Evolutionary conservation across 2,113 vertebrate genomes (phyloP), one percentile per base, ranked within the genome.

Genomic region (Calyptommatus sinebrachiatus): DNA sequence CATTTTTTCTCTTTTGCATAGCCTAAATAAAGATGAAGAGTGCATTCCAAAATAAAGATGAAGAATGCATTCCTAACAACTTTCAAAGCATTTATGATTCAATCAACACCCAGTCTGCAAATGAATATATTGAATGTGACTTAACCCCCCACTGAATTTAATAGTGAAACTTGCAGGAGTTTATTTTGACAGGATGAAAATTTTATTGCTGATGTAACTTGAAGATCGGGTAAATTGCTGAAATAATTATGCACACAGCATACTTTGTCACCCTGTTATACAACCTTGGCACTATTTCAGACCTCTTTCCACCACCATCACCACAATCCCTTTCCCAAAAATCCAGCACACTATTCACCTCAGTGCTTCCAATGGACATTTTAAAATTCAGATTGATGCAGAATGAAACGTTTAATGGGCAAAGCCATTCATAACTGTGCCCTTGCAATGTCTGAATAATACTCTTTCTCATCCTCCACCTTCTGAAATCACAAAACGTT

Each of bases 1-100:
- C 60, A 86, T 86, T 76, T 75, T 85, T 69, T 63, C 60, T 87
- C 76, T 57, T 78, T 16, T 66, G 45, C 84, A 78, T 76, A 80
- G 26, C 77, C 77, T 74, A 75, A 0, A 0, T 0, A 0, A 28
- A 14, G 1, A 78, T 26, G 41, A 57, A 83, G 81, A 46, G 80
- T 35, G 22, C 1, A 1, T 57, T 61, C 72, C 48, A n/a, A 75
- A 0, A 0, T 0, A 0, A 28, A 14, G 1, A 78, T 26, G 41
- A 57, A 83, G 81, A 46, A 82, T 35, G 22, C 1, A 1, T 57
- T 61, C 72, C 48, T 22, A 2, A 53, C 9, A 61, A 53, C 0
- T 66, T 73, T 83, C 79, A 76, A 83, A 67, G 48, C 0, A 9
- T 12, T 1, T 31, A 28, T 1, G 0, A 41, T 71, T 69, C 2